Evolutionary conservation across 1,140 invertebrate genomes (phyloP), one percentile per base, ranked within the genome.

Genomic region (Phymastichus coffea): DNA sequence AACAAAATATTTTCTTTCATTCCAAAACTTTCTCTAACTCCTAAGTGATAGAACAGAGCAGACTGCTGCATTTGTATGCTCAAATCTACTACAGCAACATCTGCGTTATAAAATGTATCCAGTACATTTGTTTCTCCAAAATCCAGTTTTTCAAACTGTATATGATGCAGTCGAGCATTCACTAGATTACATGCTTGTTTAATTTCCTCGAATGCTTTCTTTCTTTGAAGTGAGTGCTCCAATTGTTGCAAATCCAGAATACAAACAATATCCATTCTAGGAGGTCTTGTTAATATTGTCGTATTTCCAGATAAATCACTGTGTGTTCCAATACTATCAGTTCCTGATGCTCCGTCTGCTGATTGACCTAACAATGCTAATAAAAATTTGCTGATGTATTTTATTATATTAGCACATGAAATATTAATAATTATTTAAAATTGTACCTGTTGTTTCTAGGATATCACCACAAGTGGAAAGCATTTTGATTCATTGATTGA

Each of bases 1-100:
- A 98, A 83, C 12, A 99, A 77, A 59, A 99, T 94, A 80, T 98
- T 99, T 74, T 97, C 92, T 73, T 94, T 97, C 95, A 99, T 99
- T 43, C 92, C 92, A 83, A 99, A 98, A 76, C 94, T 98, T 78
- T 99, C 97, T 54, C 97, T 81, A 1, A 99, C 94, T 23, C 97
- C 97, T 37, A 99, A 85, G 78, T 99, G 96, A 82, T 99, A 99
- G 69, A 97, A 94, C 20, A 99, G 81, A 0, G 94, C 88, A 68
- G 88, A 92, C 75, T 95, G 93, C 79, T 98, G 95, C 28, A 91
- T 74, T 70, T 93, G 87, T 43, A 97, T 81, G 38, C 93, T 95
- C 64, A 99, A 84, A 81, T 99, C 97, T 26, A 99, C 93, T 20
- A 99, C 85, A 1, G 93, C 96, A 22, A 99, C 94, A 83, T 99